Base-by-base conservation (phyloP, 2,888 invertebrate species). In the Nemoura dubitans region DNA sequence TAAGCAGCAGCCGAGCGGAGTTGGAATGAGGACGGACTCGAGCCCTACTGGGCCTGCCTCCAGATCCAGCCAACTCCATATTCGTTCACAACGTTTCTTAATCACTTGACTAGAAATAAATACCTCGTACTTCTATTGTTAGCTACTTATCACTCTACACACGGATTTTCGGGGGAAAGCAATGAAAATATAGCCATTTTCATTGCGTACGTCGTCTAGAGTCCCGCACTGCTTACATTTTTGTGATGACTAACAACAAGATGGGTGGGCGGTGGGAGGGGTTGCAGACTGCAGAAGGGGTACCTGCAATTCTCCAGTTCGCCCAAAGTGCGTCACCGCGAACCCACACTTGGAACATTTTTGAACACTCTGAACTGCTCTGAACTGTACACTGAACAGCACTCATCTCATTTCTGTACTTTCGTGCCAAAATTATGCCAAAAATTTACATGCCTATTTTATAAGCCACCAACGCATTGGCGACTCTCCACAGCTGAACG, bases 1-100 rank as follows among this genome's bases (percentile, higher is more conserved):
- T 59, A 28, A 42, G 83, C 81, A 81, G 82, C 83, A 86, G 77
- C 77, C 88, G 83, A 25, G 86, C 85, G 26, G 86, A 80, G 76
- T 88, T 84, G 26, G 86, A 86, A 78, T 86, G 86, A 59, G 83
- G 76, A 42, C 88, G 87, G 26, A 88, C 85, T 26, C 88, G 76
- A 36, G 88, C 88, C 77, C 88, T 87, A 77, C 88, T 88, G 78
- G 88, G 88, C 81, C 88, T 87, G 36, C 77, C 85, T 81, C 87
- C 86, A 76, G 59, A 84, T 28, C 81, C 81, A 59, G 59, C 59
- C 16, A 84, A 21, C 76, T 84, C 84, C 84, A 84, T 84, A 59
- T 28, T 59, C 76, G 43, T 76, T 28, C 84, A 59, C 83, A 27
- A 78, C 78, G 78, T 59, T 59, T 59, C 59, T 59, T 21, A 59